A percentile compares a stretch with the other conserved stretches of the same genome.
Conservation (phyloP, 2,113 vertebrate genomes). For the Fregetta grallaria region DNA sequence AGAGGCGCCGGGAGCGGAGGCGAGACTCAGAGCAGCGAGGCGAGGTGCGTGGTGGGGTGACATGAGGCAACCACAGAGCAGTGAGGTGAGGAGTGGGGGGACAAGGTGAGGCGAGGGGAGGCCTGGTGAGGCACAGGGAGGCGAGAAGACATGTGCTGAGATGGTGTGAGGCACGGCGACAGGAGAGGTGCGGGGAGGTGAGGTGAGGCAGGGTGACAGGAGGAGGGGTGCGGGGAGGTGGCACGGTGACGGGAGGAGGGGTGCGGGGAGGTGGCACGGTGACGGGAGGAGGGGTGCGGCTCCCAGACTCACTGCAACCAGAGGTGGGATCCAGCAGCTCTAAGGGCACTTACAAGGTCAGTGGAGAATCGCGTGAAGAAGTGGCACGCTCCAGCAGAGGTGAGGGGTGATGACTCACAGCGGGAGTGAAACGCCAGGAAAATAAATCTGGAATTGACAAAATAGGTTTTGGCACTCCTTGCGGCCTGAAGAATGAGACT, state of each 20-base stretch:
- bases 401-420: not conserved
- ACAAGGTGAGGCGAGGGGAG: not conserved
- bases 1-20: not conserved
- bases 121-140: not conserved
- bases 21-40: not conserved
- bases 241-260: not conserved
- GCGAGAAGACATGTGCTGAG: rapidly evolving
- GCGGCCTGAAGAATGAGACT: not conserved
- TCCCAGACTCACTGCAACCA: not conserved
- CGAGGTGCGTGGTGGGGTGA: too few species aligned
- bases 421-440: not conserved
- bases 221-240: not conserved
- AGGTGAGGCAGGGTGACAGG: rapidly evolving
- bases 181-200: not conserved
- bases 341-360: not conserved
- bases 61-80: not conserved
- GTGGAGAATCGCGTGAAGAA: not conserved
- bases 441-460: not conserved
- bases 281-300: too few species aligned
- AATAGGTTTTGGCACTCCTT: not conserved
- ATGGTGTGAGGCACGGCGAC: not conserved
- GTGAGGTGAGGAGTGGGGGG: not conserved
- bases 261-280: too few species aligned
- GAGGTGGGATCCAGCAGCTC: not conserved
- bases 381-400: not conserved